Conservation (phyloP, 2,888 invertebrate species). For the Teleiodes luculella region DNA sequence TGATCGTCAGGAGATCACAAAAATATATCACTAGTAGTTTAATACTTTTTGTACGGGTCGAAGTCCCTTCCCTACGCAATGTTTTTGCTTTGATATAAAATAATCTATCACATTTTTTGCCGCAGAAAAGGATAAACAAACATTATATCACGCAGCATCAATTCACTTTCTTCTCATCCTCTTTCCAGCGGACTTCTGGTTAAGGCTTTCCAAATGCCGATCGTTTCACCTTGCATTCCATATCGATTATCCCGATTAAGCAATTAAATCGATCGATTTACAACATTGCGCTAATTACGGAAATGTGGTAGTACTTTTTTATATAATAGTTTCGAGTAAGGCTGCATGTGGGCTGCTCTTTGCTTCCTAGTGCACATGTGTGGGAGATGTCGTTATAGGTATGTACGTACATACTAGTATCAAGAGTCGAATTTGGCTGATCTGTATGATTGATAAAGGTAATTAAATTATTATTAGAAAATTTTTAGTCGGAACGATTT, state of each 20-base stretch:
- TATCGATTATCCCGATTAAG: conserved; percentile 13
- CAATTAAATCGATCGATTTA: conserved; percentile 13
- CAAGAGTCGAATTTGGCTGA: background rate
- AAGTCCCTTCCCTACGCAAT: no score
- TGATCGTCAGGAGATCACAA: no score
- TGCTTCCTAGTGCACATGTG: conserved; percentile 2
- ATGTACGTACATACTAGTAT: background rate
- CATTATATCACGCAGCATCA: no score
- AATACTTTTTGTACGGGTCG: no score
- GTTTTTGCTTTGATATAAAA: no score
- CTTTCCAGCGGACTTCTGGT: background rate
- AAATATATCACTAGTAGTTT: no score
- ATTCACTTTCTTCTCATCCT: background rate
- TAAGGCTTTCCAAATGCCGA: conserved; percentile 8
- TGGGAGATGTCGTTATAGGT: background rate
- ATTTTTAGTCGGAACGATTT: no score
- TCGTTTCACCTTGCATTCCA: conserved; percentile 1
- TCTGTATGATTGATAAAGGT: background rate
- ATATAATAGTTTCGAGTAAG: conserved; percentile 1
- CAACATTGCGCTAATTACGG: conserved; percentile 14
- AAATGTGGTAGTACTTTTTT: conserved; percentile 5
- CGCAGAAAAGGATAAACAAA: no score
- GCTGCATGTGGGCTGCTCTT: background rate
- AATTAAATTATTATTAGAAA: no score
- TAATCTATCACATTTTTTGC: no score